Evolutionary conservation across 92 coral and sea anemone genomes (phyloP).

Genomic region (Phenganax marumi): DNA sequence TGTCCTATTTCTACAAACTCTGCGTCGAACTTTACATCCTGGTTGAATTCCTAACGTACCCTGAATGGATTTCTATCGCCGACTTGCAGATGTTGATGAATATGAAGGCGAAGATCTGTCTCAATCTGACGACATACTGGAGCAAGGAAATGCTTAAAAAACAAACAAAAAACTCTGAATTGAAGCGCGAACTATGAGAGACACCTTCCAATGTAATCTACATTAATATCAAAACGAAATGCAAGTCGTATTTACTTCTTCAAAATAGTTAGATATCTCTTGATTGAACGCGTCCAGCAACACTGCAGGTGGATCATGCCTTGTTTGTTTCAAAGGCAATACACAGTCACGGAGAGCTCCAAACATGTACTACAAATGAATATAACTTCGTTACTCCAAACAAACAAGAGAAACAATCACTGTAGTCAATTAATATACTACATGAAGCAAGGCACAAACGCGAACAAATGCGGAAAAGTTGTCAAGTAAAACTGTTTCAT

Average conservation of each 20-base stretch:
- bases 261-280: constrained; percentile 71
- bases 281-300: constrained; percentile 83
- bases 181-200: background rate
- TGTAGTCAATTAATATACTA: too few species aligned
- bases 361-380: constrained; percentile 74
- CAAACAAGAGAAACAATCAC: background rate
- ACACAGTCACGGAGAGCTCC: constrained; percentile 90
- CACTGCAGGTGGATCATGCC: constrained; percentile 86
- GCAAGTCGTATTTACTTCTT: constrained; percentile 62
- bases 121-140: constrained; percentile 89
- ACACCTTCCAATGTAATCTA: background rate
- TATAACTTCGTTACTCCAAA: background rate
- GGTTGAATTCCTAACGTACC: constrained; percentile 44
- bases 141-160: constrained; percentile 75
- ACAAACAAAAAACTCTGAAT: background rate
- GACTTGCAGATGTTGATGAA: constrained; percentile 92
- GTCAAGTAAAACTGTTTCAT: background rate
- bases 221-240: background rate
- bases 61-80: constrained; percentile 97
- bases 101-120: constrained; percentile 94
- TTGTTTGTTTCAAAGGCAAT: constrained; percentile 73
- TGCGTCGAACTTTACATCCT: background rate
- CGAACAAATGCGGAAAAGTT: too few species aligned
- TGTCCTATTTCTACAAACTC: background rate
- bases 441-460: too few species aligned